phyloP scores from a whole-genome alignment of 2,113 vertebrate species.

The Chaetops frenatus region DNA sequence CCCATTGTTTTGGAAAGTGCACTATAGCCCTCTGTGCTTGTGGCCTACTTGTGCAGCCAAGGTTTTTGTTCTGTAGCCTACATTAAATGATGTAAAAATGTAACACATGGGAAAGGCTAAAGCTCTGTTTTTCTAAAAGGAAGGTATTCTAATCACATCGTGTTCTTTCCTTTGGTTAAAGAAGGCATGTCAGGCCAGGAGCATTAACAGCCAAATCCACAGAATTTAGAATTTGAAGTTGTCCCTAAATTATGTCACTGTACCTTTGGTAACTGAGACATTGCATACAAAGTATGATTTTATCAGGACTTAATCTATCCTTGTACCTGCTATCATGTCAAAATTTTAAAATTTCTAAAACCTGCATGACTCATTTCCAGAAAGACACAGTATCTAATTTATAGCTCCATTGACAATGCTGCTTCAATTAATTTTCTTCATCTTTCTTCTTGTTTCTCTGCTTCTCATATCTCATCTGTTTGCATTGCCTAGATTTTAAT shows the following conservation, averaged over 20 bases:
- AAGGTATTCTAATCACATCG: not conserved
- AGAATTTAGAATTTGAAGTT: not conserved
- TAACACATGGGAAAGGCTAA: constrained; percentile 10
- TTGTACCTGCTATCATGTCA: not conserved
- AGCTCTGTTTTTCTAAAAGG: constrained; percentile 3
- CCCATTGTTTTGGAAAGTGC: constrained; percentile 3
- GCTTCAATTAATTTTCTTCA: constrained; percentile 76
- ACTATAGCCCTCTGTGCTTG: not conserved
- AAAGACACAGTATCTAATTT: constrained; percentile 63
- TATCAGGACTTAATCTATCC: not conserved
- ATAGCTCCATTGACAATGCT: constrained; percentile 63
- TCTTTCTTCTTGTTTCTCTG: constrained; percentile 67
- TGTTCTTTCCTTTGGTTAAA: not conserved
- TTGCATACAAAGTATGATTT: not conserved
- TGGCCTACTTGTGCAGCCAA: constrained; percentile 38
- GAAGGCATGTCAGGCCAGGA: not conserved
- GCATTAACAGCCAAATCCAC: not conserved
- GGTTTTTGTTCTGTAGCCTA: constrained; percentile 2
- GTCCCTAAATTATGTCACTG: not conserved
- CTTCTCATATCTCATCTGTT: constrained; percentile 72
- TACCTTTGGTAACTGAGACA: not conserved
- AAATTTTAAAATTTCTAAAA: constrained; percentile 3
- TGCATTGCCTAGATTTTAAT: constrained; percentile 78
- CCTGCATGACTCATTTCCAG: constrained; percentile 25
- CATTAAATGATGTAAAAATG: constrained; percentile 30